Evolutionary conservation across 2,888 invertebrate genomes (phyloP), one percentile per base, ranked within the genome.

Genomic region (Polydrusus cervinus): DNA sequence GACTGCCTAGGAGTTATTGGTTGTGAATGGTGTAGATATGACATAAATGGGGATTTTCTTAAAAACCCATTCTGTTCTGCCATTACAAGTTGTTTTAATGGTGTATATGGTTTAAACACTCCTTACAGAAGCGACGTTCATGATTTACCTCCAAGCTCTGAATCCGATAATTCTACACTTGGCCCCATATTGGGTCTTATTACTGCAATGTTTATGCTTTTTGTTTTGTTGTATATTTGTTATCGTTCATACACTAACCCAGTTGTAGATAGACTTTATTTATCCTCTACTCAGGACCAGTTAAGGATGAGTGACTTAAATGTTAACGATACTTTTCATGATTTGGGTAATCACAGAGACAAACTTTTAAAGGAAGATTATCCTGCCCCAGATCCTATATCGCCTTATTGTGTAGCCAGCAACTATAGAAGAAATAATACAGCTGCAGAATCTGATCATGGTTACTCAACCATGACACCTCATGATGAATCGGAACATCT

Each of bases 391-490:
- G 91, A 93, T 64, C 92, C 93, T 6, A 92, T 96, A 79, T 96
- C 96, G 1, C 97, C 97, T 0, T 97, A 97, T 85, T 92, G 95
- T 77, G 93, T 96, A 76, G 93, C 95, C 55, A 94, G 95, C 0
- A 93, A 92, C 69, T 96, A 95, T 85, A 89, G 94, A 49, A 90
- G 95, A 38, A 92, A 94, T 3, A 91, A 93, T 57, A 91, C 93
- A 0, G 92, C 93, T 0, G 93, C 93, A 55, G 93, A 93, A 81
- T 96, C 95, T n/a, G 97, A 97, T 88, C 96, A 97, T 84, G 97
- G 97, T 1, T 97, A 97, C 87, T 96, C 96, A 3, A 96, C 96
- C 0, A 96, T 96, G 96, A 96, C 96, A 0, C 95, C 95, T 0
- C 95, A 96, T 81, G 96, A 96, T 83, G 96, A 96, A 84, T 95